Evolutionary conservation across 2,797 vertebrate genomes (phyloP), one percentile per base, ranked within the genome.

Genomic region (Onychomys leucogaster): DNA sequence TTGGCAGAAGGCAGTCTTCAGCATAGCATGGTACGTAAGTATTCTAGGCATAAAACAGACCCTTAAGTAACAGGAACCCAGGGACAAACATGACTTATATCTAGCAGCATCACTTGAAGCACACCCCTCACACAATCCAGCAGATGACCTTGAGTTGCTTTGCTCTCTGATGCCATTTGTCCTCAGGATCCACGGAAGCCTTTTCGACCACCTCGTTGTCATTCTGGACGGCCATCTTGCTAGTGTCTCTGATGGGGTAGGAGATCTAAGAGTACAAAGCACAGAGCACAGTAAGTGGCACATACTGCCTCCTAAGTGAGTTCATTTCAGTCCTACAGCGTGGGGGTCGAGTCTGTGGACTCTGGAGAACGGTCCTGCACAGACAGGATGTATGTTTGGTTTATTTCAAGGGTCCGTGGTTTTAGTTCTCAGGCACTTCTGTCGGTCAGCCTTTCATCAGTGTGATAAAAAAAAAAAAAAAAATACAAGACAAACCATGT

Each of bases 131-230:
- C 91, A 94, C 80, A 95, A 8, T 67, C 5, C 0, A 94, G 96
- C 90, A 59, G 81, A 94, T 90, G 98, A 99, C 99, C 98, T 98
- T 99, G 94, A 99, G 97, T 97, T 98, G 98, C 49, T 98, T 98
- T 95, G 97, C 98, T 97, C 98, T 98, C 94, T 98, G 98, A 91
- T 94, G 96, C 98, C 98, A 98, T 92, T 97, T 98, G 41, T 98
- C 93, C 97, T 98, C 98, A 7, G 97, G 98, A 67, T 99, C 96
- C 46, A 93, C 80, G 90, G 91, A 55, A 77, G 92, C 90, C 73
- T 97, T 91, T 84, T 97, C 98, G 86, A 78, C 96, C 73, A 78
- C 96, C 73, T 95, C 67, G 16, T 87, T 91, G 81, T 88, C 27
- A 1, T 69, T 93, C 91, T 96, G 95, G 94, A 59, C 14, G 27